phyloP scores from a whole-genome alignment of 2,797 vertebrate species.

The Chlorospingus semifuscus region DNA sequence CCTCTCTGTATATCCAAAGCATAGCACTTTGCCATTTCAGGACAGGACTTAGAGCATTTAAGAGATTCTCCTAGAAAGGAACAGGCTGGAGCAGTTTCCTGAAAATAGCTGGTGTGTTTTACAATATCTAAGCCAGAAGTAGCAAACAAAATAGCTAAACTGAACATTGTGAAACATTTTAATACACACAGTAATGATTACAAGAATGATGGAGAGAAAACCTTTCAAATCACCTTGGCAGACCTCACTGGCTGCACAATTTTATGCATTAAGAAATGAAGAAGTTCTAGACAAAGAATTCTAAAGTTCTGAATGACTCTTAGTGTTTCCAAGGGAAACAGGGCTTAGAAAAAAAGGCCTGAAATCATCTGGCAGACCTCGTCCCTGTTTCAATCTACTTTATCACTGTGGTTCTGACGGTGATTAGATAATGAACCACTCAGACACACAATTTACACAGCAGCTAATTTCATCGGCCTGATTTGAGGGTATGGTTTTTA shows the following conservation, averaged over 20 bases:
- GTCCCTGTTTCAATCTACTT: conserved; percentile 89
- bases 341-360: conserved; percentile 67
- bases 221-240: conserved; percentile 36
- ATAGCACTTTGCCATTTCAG: background rate
- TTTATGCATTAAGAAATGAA: conserved; percentile 46
- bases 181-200: background rate
- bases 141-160: background rate
- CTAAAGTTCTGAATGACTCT: conserved; percentile 73
- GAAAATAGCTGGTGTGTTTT: background rate
- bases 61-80: background rate
- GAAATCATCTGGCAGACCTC: conserved; percentile 86
- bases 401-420: conserved; percentile 88
- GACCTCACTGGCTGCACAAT: conserved; percentile 26
- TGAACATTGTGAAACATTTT: background rate
- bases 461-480: conserved; percentile 91
- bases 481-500: conserved; percentile 87
- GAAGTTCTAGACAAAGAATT: conserved; percentile 73
- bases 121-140: background rate
- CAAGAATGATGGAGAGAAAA: conserved; percentile 7
- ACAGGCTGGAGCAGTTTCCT: background rate
- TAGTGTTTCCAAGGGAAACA: conserved; percentile 82
- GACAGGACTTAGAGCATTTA: background rate
- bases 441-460: conserved; percentile 92
- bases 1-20: background rate
- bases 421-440: conserved; percentile 99